Evolutionary conservation across 2,888 invertebrate genomes (phyloP).

Genomic region (Cryptocephalus moraei): DNA sequence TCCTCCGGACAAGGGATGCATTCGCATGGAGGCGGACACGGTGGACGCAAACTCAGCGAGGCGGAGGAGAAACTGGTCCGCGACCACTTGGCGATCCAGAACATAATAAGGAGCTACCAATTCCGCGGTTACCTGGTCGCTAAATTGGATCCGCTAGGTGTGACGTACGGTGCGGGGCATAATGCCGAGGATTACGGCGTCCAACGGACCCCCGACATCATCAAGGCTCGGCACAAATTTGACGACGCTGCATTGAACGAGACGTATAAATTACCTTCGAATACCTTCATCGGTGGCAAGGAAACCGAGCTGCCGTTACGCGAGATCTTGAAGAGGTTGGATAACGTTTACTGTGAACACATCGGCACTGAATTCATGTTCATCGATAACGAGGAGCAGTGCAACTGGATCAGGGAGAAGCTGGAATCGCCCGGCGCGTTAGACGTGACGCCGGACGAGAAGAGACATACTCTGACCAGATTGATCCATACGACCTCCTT

Average conservation of each 20-base stretch:
- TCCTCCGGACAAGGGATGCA: not conserved
- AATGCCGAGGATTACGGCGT: constrained; percentile 29
- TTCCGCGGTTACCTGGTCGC: constrained; percentile 92
- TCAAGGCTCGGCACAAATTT: constrained; percentile 31
- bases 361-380: constrained; percentile 99
- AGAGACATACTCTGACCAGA: constrained; percentile 85
- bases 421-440: constrained; percentile 89
- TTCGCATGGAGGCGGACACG: not conserved
- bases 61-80: not conserved
- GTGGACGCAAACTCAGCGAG: not conserved
- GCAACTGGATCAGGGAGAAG: constrained; percentile 94
- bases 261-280: constrained; percentile 88
- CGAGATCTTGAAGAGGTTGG: constrained; percentile 85
- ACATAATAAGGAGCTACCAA: constrained; percentile 98
- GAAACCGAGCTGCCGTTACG: constrained; percentile 81
- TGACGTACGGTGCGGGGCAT: constrained; percentile 50
- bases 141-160: constrained; percentile 85
- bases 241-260: constrained; percentile 94
- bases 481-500: constrained; percentile 80
- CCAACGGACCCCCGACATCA: constrained; percentile 20
- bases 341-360: constrained; percentile 89
- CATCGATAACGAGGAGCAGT: constrained; percentile 94
- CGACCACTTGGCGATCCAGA: constrained; percentile 89
- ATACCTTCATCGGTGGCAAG: constrained; percentile 92
- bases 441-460: constrained; percentile 78